These are phyloP conservation scores for Strigops habroptila DNA, from an alignment of 2,113 vertebrate genomes.

Conservation along the genomic window DNA sequence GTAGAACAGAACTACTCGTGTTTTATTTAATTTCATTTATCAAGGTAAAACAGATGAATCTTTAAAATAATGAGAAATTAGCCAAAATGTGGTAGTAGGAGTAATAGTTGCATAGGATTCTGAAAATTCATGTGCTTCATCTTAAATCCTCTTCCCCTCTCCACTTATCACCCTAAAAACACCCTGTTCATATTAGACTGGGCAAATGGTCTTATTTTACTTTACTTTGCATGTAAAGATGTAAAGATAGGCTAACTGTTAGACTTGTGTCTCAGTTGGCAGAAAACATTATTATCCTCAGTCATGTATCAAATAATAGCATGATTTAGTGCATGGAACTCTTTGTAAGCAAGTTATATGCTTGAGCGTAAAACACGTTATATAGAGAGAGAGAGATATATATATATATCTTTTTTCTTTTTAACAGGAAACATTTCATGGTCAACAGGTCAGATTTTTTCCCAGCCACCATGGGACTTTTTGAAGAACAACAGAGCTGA, in stretches of 20 bases:
- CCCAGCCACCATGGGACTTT: conserved; percentile 88
- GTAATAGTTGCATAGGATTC: not conserved
- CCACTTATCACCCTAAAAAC: not conserved
- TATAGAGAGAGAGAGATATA: too few relatives aligned
- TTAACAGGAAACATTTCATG: conserved; percentile 83
- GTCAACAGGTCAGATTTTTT: conserved; percentile 81
- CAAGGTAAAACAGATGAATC: not conserved
- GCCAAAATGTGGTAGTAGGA: not conserved
- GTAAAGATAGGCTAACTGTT: not conserved
- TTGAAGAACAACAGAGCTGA: conserved; percentile 83
- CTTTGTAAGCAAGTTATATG: not conserved
- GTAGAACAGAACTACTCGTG: not conserved
- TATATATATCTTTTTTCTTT: too few relatives aligned
- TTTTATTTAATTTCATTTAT: not conserved
- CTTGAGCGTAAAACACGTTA: not conserved
- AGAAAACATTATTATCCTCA: not conserved
- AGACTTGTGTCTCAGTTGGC: not conserved
- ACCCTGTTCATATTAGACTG: not conserved
- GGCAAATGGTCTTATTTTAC: not conserved
- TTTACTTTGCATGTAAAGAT: not conserved
- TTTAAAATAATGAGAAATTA: not conserved
- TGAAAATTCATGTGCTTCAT: not conserved
- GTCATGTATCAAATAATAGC: not conserved
- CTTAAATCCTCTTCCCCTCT: not conserved
- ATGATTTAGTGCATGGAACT: not conserved